Evolutionary conservation across 2,113 vertebrate species (phyloP).

Genomic region (Oreocharis arfaki): DNA sequence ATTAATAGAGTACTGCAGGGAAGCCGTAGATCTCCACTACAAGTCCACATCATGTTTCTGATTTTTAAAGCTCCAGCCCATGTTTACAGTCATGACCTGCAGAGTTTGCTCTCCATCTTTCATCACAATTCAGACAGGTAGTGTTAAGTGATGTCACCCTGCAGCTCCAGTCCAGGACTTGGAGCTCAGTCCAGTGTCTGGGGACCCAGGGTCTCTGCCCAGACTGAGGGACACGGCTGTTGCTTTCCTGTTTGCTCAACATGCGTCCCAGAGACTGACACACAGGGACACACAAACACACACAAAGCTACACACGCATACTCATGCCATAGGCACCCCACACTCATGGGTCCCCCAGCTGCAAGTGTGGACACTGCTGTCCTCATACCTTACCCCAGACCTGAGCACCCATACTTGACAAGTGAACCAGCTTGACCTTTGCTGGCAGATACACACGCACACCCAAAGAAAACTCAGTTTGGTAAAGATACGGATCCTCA

Average conservation of each 20-base stretch:
- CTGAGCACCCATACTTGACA: neutral
- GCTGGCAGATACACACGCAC: neutral
- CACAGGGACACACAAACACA: fast-evolving
- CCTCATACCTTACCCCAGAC: neutral
- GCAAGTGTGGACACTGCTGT: fast-evolving
- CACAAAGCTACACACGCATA: fast-evolving
- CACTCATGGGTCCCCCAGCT: fast-evolving
- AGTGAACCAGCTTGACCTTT: neutral
- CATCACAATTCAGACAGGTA: neutral
- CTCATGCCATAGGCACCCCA: neutral
- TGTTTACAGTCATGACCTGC: neutral
- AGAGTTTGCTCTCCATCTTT: neutral
- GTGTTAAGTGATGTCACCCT: neutral
- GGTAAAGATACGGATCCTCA: neutral
- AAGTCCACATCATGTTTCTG: neutral
- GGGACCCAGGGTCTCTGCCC: neutral
- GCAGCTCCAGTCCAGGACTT: neutral
- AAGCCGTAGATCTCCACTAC: neutral
- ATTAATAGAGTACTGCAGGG: neutral
- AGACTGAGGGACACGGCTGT: fast-evolving
- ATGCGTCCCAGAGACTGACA: fast-evolving
- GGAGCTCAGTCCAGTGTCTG: neutral
- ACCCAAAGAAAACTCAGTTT: fast-evolving
- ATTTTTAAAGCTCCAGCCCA: neutral
- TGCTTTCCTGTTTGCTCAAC: neutral